Conservation (phyloP, 2,888 invertebrate species). For the Rhodophaea formosa region DNA sequence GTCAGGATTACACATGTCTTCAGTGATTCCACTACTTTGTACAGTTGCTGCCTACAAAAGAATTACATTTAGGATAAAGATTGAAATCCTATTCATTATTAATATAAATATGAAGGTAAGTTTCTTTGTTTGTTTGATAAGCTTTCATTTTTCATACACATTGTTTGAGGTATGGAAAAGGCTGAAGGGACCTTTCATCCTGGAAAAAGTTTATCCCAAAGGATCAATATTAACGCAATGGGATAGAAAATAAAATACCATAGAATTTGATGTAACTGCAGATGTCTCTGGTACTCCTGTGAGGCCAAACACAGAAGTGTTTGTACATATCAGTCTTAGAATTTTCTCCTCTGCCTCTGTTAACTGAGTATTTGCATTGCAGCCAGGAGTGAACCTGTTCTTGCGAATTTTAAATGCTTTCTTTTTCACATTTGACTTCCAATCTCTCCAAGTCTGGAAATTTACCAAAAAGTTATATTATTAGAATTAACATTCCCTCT, state of each 20-base stretch:
- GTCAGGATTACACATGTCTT: constrained; percentile 44
- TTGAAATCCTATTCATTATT: too few species aligned
- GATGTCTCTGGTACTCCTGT: constrained; percentile 57
- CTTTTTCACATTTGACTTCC: constrained; percentile 65
- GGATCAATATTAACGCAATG: too few species aligned
- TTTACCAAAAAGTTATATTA: constrained; percentile 2
- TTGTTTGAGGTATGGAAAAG: too few species aligned
- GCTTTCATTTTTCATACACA: too few species aligned
- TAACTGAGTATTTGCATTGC: constrained; percentile 48
- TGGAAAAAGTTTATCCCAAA: too few species aligned
- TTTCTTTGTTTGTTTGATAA: too few species aligned
- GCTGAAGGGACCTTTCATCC: too few species aligned
- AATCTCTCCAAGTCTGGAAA: constrained; percentile 57
- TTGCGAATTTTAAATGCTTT: constrained; percentile 61
- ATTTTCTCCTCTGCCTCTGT: constrained; percentile 59
- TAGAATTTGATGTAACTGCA: constrained; percentile 36
- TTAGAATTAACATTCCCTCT: neutral
- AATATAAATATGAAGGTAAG: too few species aligned
- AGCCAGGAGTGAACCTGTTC: constrained; percentile 54
- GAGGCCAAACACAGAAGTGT: constrained; percentile 55
- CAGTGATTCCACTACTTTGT: constrained; percentile 35
- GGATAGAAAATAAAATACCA: constrained; percentile 37
- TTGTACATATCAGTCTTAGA: constrained; percentile 52
- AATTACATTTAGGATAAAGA: too few species aligned
- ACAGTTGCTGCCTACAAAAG: constrained; percentile 34